phyloP scores from a whole-genome alignment of 2,113 vertebrate genomes.

The Spea multiplicata region DNA sequence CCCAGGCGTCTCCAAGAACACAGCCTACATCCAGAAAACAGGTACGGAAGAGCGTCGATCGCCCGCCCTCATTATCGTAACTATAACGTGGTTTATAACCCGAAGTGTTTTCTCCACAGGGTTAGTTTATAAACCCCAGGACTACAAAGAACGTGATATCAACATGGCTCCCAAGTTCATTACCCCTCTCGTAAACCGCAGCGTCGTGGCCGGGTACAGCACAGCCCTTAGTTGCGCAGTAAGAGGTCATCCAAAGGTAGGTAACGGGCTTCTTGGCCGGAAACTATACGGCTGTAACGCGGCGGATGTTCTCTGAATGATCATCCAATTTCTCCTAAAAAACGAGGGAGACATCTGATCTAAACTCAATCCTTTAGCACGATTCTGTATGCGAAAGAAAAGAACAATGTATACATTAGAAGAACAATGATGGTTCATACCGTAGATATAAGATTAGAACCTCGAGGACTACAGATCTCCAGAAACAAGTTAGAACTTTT shows the following conservation, averaged over 20 bases:
- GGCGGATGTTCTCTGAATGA: too few species aligned
- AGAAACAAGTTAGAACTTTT: too few species aligned
- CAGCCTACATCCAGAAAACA: conserved; percentile 75
- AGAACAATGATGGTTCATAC: too few species aligned
- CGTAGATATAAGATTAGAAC: too few species aligned
- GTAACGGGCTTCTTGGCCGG: not conserved
- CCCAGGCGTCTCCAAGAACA: conserved; percentile 76
- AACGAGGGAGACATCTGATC: too few species aligned
- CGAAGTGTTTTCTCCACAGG: conserved; percentile 54
- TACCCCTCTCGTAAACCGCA: conserved; percentile 75
- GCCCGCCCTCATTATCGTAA: not conserved
- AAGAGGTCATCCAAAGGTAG: conserved; percentile 79
- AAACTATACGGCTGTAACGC: too few species aligned
- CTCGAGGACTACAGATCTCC: too few species aligned
- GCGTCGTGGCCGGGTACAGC: conserved; percentile 77
- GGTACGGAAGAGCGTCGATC: conserved; percentile 55
- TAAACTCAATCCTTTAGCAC: too few species aligned
- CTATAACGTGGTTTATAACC: not conserved
- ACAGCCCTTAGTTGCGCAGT: conserved; percentile 83
- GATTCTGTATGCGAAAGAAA: too few species aligned
- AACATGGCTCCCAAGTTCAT: conserved; percentile 74
- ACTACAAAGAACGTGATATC: conserved; percentile 74
- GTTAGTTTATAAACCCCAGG: conserved; percentile 53
- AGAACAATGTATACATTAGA: too few species aligned
- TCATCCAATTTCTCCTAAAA: too few species aligned